These are phyloP conservation scores for Electrona antarctica DNA, from an alignment of 2,113 vertebrate genomes.

Conservation along the genomic window DNA sequence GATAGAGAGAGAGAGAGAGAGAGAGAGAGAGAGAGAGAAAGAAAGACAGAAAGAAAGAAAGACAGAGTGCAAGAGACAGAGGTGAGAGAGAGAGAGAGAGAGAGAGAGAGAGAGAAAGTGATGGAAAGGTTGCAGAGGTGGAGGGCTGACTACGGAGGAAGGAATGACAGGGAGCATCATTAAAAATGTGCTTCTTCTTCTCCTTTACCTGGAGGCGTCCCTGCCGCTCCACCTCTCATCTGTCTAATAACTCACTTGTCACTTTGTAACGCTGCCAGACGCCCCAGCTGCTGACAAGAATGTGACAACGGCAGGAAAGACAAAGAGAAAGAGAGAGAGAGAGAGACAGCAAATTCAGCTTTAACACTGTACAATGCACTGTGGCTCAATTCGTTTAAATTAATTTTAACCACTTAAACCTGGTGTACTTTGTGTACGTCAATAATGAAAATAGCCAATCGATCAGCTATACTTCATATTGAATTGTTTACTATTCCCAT, in stretches of 20 bases:
- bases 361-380: too few species aligned
- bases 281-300: conserved; percentile 89
- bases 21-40: neutral
- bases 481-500: too few species aligned
- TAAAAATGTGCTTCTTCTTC: conserved; percentile 75
- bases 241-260: conserved; percentile 96
- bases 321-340: neutral
- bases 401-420: neutral
- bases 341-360: neutral
- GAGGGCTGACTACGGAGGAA: conserved; percentile 72
- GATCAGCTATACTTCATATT: too few species aligned
- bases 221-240: conserved; percentile 89
- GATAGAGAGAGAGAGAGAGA: neutral
- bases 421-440: too few species aligned
- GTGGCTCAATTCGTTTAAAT: conserved; percentile 36
- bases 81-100: conserved; percentile 40
- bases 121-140: conserved; percentile 70
- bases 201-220: conserved; percentile 83
- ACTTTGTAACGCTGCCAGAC: conserved; percentile 91
- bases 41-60: conserved; percentile 34
- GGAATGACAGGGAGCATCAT: conserved; percentile 74
- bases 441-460: too few species aligned
- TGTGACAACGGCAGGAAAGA: conserved; percentile 86
- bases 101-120: conserved; percentile 50
- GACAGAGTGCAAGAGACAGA: neutral